A percentile compares a stretch with the other conserved stretches of the same genome.
These are phyloP conservation scores for Drosophila sechellia DNA, from an alignment of 1,140 invertebrate genomes.

Conservation along the genomic window DNA sequence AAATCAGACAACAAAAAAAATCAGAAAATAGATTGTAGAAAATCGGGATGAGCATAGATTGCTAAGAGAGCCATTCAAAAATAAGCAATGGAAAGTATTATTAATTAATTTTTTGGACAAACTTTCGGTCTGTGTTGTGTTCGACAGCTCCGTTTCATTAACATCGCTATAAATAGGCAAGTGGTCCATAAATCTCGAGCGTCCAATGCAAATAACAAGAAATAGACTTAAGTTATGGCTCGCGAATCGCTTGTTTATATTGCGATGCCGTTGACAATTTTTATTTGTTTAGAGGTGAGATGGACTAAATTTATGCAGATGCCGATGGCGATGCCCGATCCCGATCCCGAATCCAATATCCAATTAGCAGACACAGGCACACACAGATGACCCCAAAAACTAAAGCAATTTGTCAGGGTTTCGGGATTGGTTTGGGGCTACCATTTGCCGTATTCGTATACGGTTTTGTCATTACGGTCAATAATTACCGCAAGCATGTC, in stretches of 20 bases:
- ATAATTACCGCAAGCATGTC: conserved; percentile 82
- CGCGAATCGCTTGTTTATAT: conserved; percentile 17
- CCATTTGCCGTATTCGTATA: conserved; percentile 30
- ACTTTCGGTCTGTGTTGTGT: conserved; percentile 37
- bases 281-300: conserved; percentile 29
- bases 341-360: conserved; percentile 21
- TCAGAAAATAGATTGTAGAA: conserved; percentile 24
- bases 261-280: conserved; percentile 40
- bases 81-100: conserved; percentile 57
- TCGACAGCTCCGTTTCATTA: conserved; percentile 54
- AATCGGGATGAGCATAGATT: conserved; percentile 13
- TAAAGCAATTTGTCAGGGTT: conserved; percentile 70
- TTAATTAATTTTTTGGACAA: conserved; percentile 80
- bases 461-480: conserved; percentile 82
- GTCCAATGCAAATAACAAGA: conserved; percentile 39
- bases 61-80: conserved; percentile 47
- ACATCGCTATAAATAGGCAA: conserved; percentile 35
- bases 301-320: conserved; percentile 17
- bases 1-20: conserved; percentile 19
- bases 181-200: conserved; percentile 35
- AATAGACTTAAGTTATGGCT: conserved; percentile 31
- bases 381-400: conserved; percentile 46
- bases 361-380: conserved; percentile 53
- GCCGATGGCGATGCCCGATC: not conserved
- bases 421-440: conserved; percentile 29